Base-by-base conservation (phyloP, 2,797 vertebrate genomes). In the Synanceia verrucosa region DNA sequence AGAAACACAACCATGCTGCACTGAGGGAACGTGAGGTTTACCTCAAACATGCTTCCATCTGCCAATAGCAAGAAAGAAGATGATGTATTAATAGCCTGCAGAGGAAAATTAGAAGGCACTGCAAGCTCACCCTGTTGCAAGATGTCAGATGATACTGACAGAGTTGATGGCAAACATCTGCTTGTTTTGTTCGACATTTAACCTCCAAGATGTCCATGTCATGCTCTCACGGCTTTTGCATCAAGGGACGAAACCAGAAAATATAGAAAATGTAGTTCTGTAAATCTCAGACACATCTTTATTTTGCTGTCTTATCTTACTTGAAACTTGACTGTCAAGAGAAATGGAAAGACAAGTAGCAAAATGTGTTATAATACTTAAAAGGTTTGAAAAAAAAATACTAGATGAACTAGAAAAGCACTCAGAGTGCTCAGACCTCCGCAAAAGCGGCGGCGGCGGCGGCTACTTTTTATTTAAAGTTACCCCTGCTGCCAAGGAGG, bases 11-110 rank as follows among this genome's bases (percentile, higher is more conserved):
- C 60, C 64, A 58, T 43, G 43, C 24, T 70, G 47, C 67, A 70
- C 21, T 43, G 9, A 4, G 37, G 46, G 71, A 88, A 69, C 28
- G 19, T 73, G 55, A 57, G 83, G 86, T 88, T 79, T 64, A 83
- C 70, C 73, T 88, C 82, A 87, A 76, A 74, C 73, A 76, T 39
- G 48, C 69, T 55, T 61, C 50, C 24, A 29, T 76, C 41, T 47
- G 24, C 59, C 39, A 48, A 28, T 1, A 57, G 26, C 18, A 3
- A 75, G 62, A 65, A n/a, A 28, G 10, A 70, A 47, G 63, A 73
- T 55, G 58, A 62, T 66, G 56, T 39, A 60, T 67, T 66, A 50
- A 70, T 52, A 64, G 59, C 14, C 29, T 21, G 53, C 34, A 58
- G 76, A 51, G 9, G 41, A 9, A 43, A 68, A 76, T 52, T 46